Conservation (phyloP, 35 echinoderm and acorn worm genomes). For the Lytechinus variegatus region DNA sequence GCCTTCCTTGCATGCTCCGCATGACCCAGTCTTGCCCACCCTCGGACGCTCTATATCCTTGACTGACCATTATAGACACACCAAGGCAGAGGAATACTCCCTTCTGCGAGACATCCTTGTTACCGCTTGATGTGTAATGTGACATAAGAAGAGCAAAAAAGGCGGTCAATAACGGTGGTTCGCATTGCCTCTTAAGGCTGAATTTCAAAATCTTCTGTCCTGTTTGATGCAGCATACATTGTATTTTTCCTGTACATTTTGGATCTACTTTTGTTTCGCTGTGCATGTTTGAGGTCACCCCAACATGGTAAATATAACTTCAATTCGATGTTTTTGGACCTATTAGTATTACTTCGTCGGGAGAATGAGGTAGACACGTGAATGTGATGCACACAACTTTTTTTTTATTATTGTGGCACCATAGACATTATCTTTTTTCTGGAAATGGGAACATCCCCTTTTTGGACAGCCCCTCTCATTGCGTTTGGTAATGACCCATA, state of each 20-base stretch:
- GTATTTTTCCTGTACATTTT: no score
- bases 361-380: no score
- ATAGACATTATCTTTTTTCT: not conserved
- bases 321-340: no score
- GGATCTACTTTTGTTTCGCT: not conserved
- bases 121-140: not conserved
- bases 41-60: not conserved
- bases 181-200: not conserved
- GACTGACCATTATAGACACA: not conserved
- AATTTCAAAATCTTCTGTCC: no score
- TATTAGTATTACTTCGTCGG: no score
- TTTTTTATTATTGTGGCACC: no score
- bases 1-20: not conserved
- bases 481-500: slow-evolving; percentile 1
- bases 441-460: not conserved
- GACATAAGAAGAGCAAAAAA: slow-evolving; percentile 7
- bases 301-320: no score
- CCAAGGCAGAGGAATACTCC: not conserved
- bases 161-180: not conserved
- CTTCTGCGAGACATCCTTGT: not conserved
- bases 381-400: no score
- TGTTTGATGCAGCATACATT: no score
- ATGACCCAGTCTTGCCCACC: slow-evolving; percentile 15
- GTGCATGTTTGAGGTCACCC: not conserved
- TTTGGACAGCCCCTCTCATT: slow-evolving; percentile 1